phyloP scores from a whole-genome alignment of 2,888 invertebrate genomes.

The Bellardia bayeri region DNA sequence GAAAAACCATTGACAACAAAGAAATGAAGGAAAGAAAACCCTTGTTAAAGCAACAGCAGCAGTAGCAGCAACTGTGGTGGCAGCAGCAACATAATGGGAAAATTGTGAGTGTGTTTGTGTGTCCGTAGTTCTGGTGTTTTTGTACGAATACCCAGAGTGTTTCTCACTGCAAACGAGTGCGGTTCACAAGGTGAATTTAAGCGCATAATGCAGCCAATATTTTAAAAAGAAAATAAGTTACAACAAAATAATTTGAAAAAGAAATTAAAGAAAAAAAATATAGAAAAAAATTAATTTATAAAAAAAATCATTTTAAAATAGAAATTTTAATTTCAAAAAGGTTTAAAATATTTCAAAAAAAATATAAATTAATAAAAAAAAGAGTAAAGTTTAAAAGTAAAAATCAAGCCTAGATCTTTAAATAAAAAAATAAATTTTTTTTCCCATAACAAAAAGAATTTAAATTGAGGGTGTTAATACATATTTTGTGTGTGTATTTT shows the following conservation, averaged over 20 bases:
- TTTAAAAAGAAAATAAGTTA: slow-evolving; percentile 45
- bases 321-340: background rate
- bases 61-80: slow-evolving; percentile 12
- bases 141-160: slow-evolving; percentile 72
- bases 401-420: background rate
- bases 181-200: slow-evolving; percentile 71
- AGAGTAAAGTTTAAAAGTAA: background rate
- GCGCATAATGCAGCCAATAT: slow-evolving; percentile 68
- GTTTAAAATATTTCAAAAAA: background rate
- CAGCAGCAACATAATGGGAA: slow-evolving; percentile 60
- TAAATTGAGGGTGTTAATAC: slow-evolving; percentile 49
- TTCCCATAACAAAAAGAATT: background rate
- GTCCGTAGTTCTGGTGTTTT: slow-evolving; percentile 26
- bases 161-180: slow-evolving; percentile 76
- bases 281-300: slow-evolving; percentile 26
- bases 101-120: slow-evolving; percentile 33
- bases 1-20: background rate
- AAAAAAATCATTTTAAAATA: slow-evolving; percentile 1
- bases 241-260: slow-evolving; percentile 39
- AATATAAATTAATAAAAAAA: background rate
- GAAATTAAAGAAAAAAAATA: slow-evolving; percentile 12
- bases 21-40: slow-evolving; percentile 35
- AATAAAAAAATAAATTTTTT: background rate
- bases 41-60: slow-evolving; percentile 66
- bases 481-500: background rate